These are phyloP conservation scores for Cosmorhoe ocellata DNA, from an alignment of 2,888 invertebrate species.

Conservation along the genomic window DNA sequence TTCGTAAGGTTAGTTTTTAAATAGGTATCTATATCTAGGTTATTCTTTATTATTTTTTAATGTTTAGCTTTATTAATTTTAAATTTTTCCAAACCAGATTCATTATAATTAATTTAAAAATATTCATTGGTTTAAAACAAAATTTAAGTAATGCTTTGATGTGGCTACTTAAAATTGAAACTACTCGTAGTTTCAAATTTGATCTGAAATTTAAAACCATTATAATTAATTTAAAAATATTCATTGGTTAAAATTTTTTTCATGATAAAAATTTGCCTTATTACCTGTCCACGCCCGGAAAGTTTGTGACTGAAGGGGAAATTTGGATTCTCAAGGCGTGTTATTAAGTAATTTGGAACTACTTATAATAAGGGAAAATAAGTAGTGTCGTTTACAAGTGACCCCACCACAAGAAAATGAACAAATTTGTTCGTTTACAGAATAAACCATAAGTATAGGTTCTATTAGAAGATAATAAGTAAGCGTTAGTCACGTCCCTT, in stretches of 20 bases:
- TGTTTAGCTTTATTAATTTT: no score
- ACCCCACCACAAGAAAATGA: constrained; percentile 27
- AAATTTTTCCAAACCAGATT: background rate
- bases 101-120: constrained; percentile 9
- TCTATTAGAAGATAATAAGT: constrained; percentile 35
- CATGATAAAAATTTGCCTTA: background rate
- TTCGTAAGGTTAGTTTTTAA: no score
- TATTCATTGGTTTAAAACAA: constrained; percentile 11
- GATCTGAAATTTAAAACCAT: constrained; percentile 4
- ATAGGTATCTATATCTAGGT: no score
- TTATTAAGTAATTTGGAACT: constrained; percentile 27
- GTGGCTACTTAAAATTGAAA: constrained; percentile 9
- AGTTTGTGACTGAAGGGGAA: constrained; percentile 12
- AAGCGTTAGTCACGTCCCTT: constrained; percentile 46
- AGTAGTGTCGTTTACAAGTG: constrained; percentile 13
- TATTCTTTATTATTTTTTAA: no score
- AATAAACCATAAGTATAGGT: constrained; percentile 25
- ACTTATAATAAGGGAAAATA: constrained; percentile 28
- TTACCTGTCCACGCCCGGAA: constrained; percentile 9
- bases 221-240: constrained; percentile 10
- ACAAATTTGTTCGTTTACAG: constrained; percentile 32
- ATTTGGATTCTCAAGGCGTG: constrained; percentile 2
- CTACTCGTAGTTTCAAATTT: background rate
- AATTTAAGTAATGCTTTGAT: constrained; percentile 13
- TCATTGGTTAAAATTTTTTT: constrained; percentile 9